Evolutionary conservation across 2,797 vertebrate genomes (phyloP).

Genomic region (Neosilurus mollespiculum): DNA sequence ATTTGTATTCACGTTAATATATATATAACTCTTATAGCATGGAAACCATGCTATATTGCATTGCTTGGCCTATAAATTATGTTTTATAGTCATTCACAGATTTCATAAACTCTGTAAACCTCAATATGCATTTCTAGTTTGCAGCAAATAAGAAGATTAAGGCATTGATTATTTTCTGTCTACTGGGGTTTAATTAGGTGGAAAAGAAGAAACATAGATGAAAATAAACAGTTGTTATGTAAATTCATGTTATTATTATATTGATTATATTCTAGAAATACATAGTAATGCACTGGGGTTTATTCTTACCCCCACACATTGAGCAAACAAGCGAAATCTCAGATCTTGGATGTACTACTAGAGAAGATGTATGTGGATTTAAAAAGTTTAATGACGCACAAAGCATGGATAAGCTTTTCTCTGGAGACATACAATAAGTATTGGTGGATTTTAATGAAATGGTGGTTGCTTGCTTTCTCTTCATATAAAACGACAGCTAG

Average conservation of each 20-base stretch:
- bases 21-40: background rate
- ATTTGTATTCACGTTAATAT: conserved; percentile 2
- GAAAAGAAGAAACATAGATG: background rate
- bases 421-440: conserved; percentile 37
- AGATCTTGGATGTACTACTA: background rate
- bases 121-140: conserved; percentile 3
- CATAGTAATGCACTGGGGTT: background rate
- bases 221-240: background rate
- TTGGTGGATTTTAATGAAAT: conserved; percentile 38
- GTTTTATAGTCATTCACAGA: background rate
- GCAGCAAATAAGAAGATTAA: conserved; percentile 13
- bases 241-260: background rate
- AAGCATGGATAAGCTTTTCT: conserved; percentile 15
- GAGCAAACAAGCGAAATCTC: background rate
- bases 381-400: conserved; percentile 18
- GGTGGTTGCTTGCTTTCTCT: conserved; percentile 15
- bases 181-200: conserved; percentile 8
- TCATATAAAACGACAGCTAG: conserved; percentile 21
- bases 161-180: background rate
- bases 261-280: background rate
- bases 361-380: conserved; percentile 26
- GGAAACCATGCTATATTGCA: background rate
- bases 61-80: background rate
- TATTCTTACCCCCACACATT: background rate
- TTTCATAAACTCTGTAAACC: background rate